A percentile compares a stretch with the other conserved stretches of the same genome.
phyloP scores from a whole-genome alignment of 2,888 invertebrate species.

The Chloromyia formosa region DNA sequence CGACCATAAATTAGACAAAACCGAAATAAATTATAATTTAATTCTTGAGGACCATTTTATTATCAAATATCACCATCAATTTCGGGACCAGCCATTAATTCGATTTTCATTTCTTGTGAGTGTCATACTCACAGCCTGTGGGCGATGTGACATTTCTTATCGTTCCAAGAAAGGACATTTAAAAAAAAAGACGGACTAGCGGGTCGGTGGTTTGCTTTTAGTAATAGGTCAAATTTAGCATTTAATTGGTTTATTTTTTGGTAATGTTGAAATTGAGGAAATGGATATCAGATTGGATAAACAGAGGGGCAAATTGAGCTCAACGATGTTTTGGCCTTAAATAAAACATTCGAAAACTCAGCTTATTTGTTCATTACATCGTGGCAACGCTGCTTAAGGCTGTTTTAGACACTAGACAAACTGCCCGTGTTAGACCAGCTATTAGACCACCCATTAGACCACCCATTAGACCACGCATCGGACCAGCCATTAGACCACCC shows the following conservation, averaged over 20 bases:
- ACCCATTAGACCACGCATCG: too few species aligned
- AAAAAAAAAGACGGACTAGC: neutral
- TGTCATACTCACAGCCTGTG: neutral
- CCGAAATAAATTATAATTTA: conserved; percentile 43
- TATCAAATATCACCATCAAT: conserved; percentile 22
- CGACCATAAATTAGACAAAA: conserved; percentile 34
- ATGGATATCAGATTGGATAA: too few species aligned
- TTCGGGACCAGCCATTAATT: conserved; percentile 3
- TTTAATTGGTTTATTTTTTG: neutral
- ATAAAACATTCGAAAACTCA: too few species aligned
- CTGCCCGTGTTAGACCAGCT: too few species aligned
- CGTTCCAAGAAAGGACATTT: neutral
- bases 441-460: too few species aligned
- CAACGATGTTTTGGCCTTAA: too few species aligned
- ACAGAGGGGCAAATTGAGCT: too few species aligned
- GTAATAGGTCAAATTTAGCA: neutral
- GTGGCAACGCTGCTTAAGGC: too few species aligned
- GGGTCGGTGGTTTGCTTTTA: neutral
- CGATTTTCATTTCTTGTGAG: neutral
- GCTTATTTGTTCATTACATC: too few species aligned
- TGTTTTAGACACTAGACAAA: too few species aligned
- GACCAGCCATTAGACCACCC: too few species aligned
- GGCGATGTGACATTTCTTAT: neutral
- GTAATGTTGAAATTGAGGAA: neutral
- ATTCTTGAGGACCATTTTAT: conserved; percentile 40